Evolutionary conservation across 1,140 invertebrate genomes (phyloP).

Genomic region (Hormaphis cornu): DNA sequence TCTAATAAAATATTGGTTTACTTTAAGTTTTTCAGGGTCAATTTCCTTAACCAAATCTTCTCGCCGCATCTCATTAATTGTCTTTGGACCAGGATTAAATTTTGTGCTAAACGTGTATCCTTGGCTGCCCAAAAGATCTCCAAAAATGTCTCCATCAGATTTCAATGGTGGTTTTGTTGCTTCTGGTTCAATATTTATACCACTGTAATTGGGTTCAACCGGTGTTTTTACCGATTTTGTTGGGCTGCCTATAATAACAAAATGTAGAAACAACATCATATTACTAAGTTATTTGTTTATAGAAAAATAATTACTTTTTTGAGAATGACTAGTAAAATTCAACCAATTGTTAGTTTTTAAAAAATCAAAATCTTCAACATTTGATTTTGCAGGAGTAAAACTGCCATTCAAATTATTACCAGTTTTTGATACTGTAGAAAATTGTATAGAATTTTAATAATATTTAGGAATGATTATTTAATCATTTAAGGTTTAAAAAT

Average conservation of each 20-base stretch:
- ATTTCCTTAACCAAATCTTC: slow-evolving; percentile 74
- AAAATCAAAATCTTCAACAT: slow-evolving; percentile 22
- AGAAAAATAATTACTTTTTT: slow-evolving; percentile 27
- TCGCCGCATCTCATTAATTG: slow-evolving; percentile 87
- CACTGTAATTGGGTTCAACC: slow-evolving; percentile 47
- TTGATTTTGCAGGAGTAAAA: slow-evolving; percentile 13
- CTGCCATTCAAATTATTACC: not conserved
- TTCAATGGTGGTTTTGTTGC: slow-evolving; percentile 31
- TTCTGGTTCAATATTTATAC: slow-evolving; percentile 57
- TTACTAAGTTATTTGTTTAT: not conserved
- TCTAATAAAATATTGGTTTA: too few species aligned
- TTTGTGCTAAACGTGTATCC: slow-evolving; percentile 72
- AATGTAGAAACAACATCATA: slow-evolving; percentile 14
- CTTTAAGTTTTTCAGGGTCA: slow-evolving; percentile 84
- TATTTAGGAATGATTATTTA: not conserved
- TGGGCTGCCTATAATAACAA: slow-evolving; percentile 37
- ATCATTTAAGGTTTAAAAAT: not conserved
- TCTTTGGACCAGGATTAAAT: slow-evolving; percentile 67
- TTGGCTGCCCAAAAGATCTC: slow-evolving; percentile 78
- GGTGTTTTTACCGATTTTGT: slow-evolving; percentile 43
- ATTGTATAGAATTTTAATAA: not conserved
- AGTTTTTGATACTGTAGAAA: not conserved
- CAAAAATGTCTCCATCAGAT: slow-evolving; percentile 65
- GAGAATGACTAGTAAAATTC: slow-evolving; percentile 22
- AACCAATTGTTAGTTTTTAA: slow-evolving; percentile 19